phyloP scores from a whole-genome alignment of 2,797 vertebrate species.

The Lutjanus argentimaculatus region DNA sequence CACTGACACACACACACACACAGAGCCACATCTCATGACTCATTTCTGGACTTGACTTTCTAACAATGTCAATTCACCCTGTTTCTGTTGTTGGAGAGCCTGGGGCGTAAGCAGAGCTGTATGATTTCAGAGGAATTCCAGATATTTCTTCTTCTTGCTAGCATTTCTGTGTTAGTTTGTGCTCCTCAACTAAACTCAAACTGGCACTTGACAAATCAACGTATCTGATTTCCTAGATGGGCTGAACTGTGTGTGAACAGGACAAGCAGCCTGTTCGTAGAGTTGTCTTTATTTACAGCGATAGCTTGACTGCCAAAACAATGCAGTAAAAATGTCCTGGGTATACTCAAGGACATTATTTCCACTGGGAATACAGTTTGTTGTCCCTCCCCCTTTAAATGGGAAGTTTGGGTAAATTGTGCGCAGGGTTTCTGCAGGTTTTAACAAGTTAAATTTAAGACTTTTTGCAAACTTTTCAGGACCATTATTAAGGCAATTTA shows the following conservation, averaged over 20 bases:
- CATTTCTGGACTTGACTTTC: constrained; percentile 74
- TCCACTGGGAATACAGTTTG: constrained; percentile 13
- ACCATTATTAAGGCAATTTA: no score
- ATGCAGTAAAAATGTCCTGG: constrained; percentile 20
- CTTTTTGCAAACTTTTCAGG: no score
- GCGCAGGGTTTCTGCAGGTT: no score
- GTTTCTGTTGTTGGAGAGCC: constrained; percentile 54
- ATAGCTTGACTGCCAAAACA: constrained; percentile 40
- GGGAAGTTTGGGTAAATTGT: constrained; percentile 24
- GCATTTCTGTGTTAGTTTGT: constrained; percentile 52
- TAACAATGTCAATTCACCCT: constrained; percentile 73
- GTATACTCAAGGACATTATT: constrained; percentile 41
- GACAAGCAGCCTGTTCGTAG: constrained; percentile 20
- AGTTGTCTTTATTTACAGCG: constrained; percentile 40
- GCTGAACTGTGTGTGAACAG: constrained; percentile 26
- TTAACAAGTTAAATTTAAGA: no score
- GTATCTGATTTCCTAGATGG: constrained; percentile 45
- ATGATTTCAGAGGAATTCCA: constrained; percentile 59
- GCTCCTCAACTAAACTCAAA: constrained; percentile 44
- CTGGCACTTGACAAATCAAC: constrained; percentile 52
- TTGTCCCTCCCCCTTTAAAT: neutral
- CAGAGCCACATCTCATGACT: constrained; percentile 65
- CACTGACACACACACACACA: constrained; percentile 27
- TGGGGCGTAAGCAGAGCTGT: constrained; percentile 35
- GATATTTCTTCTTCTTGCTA: constrained; percentile 54